Evolutionary conservation across 1,140 invertebrate species (phyloP).

Genomic region (Lordiphosa mommai): DNA sequence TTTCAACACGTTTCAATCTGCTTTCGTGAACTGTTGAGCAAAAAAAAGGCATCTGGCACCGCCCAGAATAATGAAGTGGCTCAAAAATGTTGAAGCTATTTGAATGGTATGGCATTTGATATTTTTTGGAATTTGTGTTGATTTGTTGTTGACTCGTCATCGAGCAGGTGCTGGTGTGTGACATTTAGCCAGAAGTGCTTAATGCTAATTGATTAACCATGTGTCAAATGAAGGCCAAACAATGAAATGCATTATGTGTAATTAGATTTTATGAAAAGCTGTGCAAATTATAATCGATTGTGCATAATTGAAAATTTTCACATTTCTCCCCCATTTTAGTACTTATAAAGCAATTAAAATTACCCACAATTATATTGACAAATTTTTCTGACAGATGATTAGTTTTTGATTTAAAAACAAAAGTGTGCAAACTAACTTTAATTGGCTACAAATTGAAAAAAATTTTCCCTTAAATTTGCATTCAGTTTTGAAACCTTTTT

Average conservation of each 20-base stretch:
- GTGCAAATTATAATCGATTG: not conserved
- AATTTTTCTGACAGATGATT: too few species aligned
- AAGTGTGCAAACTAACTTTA: too few species aligned
- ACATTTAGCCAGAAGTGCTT: not conserved
- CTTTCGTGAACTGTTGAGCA: constrained; percentile 1
- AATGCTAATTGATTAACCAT: constrained; percentile 32
- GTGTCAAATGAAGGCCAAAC: not conserved
- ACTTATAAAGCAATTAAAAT: too few species aligned
- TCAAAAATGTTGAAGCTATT: constrained; percentile 4
- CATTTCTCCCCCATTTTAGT: not conserved
- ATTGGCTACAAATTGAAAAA: too few species aligned
- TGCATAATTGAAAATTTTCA: not conserved
- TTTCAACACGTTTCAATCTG: constrained; percentile 61
- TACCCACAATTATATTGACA: too few species aligned
- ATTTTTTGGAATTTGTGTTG: not conserved
- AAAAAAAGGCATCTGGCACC: not conserved
- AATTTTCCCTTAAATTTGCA: too few species aligned
- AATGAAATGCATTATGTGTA: not conserved
- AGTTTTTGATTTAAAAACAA: too few species aligned
- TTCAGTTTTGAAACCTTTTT: too few species aligned
- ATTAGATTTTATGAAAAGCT: not conserved
- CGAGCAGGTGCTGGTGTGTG: not conserved
- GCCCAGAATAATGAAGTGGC: constrained; percentile 42
- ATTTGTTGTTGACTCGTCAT: constrained; percentile 20
- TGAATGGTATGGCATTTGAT: not conserved